Conservation (phyloP, 1,140 invertebrate genomes). For the Phortica variegata region DNA sequence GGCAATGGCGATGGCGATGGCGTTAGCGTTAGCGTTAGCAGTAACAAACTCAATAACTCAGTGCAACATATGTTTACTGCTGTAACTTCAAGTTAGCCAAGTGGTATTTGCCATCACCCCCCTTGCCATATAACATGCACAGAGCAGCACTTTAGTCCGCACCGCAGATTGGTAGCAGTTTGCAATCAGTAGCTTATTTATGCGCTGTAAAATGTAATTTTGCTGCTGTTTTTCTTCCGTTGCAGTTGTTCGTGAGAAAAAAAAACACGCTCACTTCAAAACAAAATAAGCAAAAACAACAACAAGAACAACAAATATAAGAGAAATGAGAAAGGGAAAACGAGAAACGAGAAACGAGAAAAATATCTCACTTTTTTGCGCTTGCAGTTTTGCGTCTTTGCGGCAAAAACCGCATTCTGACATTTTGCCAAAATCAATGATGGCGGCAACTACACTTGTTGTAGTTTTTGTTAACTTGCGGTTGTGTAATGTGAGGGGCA, state of each 20-base stretch:
- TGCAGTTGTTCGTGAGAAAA: slow-evolving; percentile 44
- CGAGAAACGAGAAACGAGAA: no score
- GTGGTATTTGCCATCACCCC: slow-evolving; percentile 6
- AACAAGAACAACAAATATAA: no score
- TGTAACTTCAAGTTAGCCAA: slow-evolving; percentile 31
- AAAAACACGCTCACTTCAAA: no score
- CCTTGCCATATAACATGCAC: neutral
- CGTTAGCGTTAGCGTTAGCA: slow-evolving; percentile 1
- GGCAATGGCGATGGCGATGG: no score
- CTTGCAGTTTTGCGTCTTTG: slow-evolving; percentile 43
- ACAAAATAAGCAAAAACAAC: no score
- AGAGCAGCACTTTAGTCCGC: neutral
- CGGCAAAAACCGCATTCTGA: slow-evolving; percentile 46
- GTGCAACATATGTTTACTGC: slow-evolving; percentile 47
- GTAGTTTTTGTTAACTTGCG: no score
- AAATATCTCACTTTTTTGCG: no score
- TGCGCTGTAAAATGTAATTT: slow-evolving; percentile 17
- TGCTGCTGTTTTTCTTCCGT: slow-evolving; percentile 2
- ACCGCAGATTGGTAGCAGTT: slow-evolving; percentile 28
- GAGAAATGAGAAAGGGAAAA: no score
- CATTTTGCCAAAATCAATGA: slow-evolving; percentile 53
- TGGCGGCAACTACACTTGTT: slow-evolving; percentile 20
- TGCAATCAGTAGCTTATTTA: slow-evolving; percentile 37
- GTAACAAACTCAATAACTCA: slow-evolving; percentile 43
- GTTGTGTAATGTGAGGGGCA: no score